Base-by-base conservation (phyloP, 2,888 invertebrate genomes). In the Pterostichus madidus region DNA sequence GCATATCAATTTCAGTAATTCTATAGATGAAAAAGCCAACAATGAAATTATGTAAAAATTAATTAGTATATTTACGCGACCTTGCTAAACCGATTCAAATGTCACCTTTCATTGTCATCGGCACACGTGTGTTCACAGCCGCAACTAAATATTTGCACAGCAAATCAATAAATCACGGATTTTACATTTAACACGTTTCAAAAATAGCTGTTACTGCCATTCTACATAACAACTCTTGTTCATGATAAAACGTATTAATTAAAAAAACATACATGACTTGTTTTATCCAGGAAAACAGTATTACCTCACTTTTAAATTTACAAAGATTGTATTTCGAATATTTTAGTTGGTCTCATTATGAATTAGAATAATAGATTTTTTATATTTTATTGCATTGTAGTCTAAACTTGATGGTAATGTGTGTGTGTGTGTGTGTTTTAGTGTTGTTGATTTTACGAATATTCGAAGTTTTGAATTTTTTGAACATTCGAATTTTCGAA, bases 101-200 rank as follows among this genome's bases (percentile, higher is more conserved):
- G 77, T 77, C 77, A 77, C 77, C 77, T 77, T 77, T 77, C 32
- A 56, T 53, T 77, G 56, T 77, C 53, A 77, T 56, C 49, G 11
- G 7, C n/a, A n/a, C 73, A 73, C 73, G 73, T 73, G 73, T 73
- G 59, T 31, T 5, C 13, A 39, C 8, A 44, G 44, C 46, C 73
- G 15, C 73, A 73, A 17, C 17, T 24, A 17, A 73, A 73, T 46
- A 73, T 73, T 61, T 64, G 64, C 64, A 64, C 64, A 32, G 35
- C 13, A 64, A 64, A 64, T 64, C 64, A 35, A 64, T 64, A 64
- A 64, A 64, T 64, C 64, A 64, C 35, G 35, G 35, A 32, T 64
- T 64, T 59, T 59, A 59, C 13, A 64, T 35, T 13, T 32, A 5
- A 64, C 49, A 32, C 61, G n/a, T 11, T 61, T 24, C 7, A 13